Conservation (phyloP, 1,140 invertebrate genomes). For the Lucilia cuprina region DNA sequence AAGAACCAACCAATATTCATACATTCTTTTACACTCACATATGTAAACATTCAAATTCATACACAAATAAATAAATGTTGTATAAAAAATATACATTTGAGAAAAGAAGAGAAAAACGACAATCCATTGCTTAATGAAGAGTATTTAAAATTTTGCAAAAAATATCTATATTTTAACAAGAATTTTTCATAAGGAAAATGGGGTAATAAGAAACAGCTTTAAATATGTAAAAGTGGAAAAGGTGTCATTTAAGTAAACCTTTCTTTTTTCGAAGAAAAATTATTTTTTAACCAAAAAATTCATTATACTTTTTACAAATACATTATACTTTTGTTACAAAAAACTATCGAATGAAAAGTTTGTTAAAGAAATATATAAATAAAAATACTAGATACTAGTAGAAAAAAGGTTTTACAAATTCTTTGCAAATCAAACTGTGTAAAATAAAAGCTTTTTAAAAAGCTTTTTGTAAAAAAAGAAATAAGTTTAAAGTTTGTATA, state of each 20-base stretch:
- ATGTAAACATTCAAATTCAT: neutral
- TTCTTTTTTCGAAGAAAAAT: no score
- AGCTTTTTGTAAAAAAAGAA: no score
- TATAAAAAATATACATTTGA: neutral
- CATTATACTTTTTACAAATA: no score
- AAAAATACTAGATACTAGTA: no score
- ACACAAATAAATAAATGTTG: neutral
- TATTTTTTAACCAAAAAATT: no score
- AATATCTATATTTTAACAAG: neutral
- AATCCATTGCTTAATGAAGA: neutral
- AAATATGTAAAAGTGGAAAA: neutral
- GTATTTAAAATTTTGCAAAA: neutral
- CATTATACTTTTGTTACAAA: no score
- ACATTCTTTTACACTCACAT: neutral
- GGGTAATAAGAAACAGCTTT: neutral
- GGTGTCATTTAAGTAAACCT: neutral
- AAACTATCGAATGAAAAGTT: no score
- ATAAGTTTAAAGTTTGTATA: no score
- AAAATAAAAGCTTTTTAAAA: no score
- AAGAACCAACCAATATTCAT: neutral
- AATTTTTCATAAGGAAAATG: neutral
- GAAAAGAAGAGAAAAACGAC: neutral
- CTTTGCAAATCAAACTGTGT: no score
- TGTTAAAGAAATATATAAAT: no score
- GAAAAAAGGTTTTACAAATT: no score